These are phyloP conservation scores for Myotis lucifugus DNA, from an alignment of 2,113 vertebrate genomes.

Conservation along the genomic window DNA sequence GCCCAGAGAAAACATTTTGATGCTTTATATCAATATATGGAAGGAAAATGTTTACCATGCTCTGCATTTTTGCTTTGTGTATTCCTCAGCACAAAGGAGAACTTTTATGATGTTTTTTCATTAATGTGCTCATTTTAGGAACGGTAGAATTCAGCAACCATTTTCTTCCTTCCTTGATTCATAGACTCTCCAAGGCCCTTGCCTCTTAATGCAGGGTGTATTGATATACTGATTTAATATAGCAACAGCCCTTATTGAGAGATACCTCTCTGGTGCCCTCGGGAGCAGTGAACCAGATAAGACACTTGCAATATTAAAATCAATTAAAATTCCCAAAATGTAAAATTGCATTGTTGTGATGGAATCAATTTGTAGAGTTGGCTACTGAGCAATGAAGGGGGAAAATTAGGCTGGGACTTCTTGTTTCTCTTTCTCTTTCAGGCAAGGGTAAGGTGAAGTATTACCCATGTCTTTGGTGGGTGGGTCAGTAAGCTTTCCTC, in stretches of 20 bases:
- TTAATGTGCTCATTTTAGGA: slow-evolving; percentile 75
- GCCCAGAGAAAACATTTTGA: slow-evolving; percentile 42
- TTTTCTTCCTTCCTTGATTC: slow-evolving; percentile 73
- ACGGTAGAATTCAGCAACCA: slow-evolving; percentile 49
- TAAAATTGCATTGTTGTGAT: slow-evolving; percentile 44
- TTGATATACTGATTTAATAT: slow-evolving; percentile 72
- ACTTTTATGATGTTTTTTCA: slow-evolving; percentile 71
- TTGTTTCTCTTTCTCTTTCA: slow-evolving; percentile 7
- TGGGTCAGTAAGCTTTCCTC: neutral
- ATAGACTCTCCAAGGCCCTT: slow-evolving; percentile 67
- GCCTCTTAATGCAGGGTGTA: slow-evolving; percentile 69
- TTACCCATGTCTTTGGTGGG: neutral
- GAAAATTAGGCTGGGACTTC: neutral
- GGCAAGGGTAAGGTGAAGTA: neutral
- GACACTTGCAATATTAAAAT: slow-evolving; percentile 76
- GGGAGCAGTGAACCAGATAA: slow-evolving; percentile 45
- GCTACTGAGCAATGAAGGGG: neutral
- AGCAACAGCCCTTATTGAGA: slow-evolving; percentile 54
- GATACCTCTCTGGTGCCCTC: slow-evolving; percentile 35
- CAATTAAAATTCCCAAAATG: slow-evolving; percentile 63
- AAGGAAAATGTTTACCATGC: slow-evolving; percentile 56
- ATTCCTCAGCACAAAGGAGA: slow-evolving; percentile 54
- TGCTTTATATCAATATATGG: slow-evolving; percentile 43
- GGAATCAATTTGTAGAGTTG: slow-evolving; percentile 57
- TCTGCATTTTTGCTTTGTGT: slow-evolving; percentile 65